Percentiles rank a stretch among this genome's conserved stretches.
Evolutionary conservation across 2,888 invertebrate genomes (phyloP).

Genomic region (Drosophila nigricruria): DNA sequence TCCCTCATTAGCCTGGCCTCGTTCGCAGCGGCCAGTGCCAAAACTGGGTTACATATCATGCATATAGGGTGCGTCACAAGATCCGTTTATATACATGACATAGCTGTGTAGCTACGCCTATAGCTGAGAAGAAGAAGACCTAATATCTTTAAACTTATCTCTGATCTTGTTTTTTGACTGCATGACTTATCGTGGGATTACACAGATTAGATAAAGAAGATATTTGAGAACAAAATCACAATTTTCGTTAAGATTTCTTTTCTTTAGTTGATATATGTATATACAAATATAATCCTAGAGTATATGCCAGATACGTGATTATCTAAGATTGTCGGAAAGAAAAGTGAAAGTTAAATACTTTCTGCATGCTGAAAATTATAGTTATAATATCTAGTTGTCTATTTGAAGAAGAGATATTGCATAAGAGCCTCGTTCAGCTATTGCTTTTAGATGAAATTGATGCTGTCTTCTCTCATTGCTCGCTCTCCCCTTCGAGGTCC

Average conservation of each 20-base stretch:
- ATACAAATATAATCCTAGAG: background rate
- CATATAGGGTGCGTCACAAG: slow-evolving; percentile 33
- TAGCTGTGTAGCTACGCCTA: background rate
- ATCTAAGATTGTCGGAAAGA: background rate
- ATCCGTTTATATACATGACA: slow-evolving; percentile 21
- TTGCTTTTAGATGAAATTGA: slow-evolving; percentile 3
- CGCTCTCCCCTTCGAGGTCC: slow-evolving; percentile 12
- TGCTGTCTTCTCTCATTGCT: slow-evolving; percentile 2
- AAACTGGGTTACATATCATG: slow-evolving; percentile 45
- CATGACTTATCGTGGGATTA: background rate
- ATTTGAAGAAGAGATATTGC: background rate
- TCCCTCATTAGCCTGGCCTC: slow-evolving; percentile 71
- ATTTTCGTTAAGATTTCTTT: background rate
- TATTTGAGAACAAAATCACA: background rate
- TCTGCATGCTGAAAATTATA: background rate
- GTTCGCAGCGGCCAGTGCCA: slow-evolving; percentile 37
- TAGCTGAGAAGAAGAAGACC: background rate
- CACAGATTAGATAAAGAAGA: slow-evolving; percentile 2
- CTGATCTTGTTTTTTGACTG: background rate
- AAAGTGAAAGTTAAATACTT: background rate
- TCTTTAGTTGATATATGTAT: background rate
- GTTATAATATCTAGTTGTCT: background rate
- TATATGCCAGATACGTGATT: background rate
- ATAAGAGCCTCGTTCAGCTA: background rate
- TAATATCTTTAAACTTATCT: slow-evolving; percentile 1